Evolutionary conservation across 35 echinoderm and acorn worm species (phyloP), one percentile per base, ranked within the genome.

Genomic region (Heliocidaris erythrogramma): DNA sequence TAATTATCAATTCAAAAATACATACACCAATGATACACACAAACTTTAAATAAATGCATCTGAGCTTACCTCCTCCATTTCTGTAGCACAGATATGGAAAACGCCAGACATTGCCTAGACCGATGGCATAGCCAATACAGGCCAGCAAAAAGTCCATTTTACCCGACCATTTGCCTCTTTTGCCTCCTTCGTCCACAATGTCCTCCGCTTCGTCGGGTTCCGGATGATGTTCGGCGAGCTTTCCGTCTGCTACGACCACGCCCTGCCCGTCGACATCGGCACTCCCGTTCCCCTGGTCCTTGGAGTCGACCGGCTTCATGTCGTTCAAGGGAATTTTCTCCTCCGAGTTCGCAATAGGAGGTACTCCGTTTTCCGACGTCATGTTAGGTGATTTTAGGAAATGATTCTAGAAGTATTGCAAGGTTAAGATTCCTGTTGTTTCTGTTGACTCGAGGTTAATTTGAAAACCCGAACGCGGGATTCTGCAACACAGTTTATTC

Each of bases 71-170:
- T 95, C 94, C 94, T 42, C 94, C 94, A 49, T 95, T 95, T 90
- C 90, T 95, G 94, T 92, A 95, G 53, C 94, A 95, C 47, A 95
- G 88, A 50, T 95, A 95, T 48, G 94, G 94, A 71, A 95, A 95
- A 1, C 94, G 94, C 94, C 94, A 95, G 7, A 95, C 94, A 69
- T 95, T 95, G 4, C 94, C 94, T 18, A 95, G 87, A 31, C 94
- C 94, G 52, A 95, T 95, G 47, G 94, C 94, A 31, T 95, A 95
- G 53, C 94, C 94, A 56, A 95, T 95, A 53, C 94, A 95, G 30
- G 94, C 94, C 53, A 95, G 90, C 30, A 95, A 21, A 69, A 95
- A 95, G 94, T 95, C 94, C 42, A 95, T 42, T 32, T 95, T 95
- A 8, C 53, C 86, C 49, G 94, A 47, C 94, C 94, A 95, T 90